Conservation (phyloP, 2,888 invertebrate species). For the Perdita meconis region DNA sequence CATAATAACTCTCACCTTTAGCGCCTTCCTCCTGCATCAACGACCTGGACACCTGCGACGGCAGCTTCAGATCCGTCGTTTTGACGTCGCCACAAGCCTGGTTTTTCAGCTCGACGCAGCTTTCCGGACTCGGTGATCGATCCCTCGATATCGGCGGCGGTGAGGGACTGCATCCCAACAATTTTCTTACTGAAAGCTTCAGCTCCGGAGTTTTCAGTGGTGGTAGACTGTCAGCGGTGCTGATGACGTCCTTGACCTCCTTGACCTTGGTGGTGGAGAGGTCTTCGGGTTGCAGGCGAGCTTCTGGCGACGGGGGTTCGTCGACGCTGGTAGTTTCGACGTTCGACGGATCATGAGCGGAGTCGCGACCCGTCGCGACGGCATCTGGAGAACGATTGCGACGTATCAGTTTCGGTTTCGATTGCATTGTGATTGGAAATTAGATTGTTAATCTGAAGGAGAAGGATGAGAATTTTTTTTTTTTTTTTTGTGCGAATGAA, state of each 20-base stretch:
- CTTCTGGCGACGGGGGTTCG: slow-evolving; percentile 76
- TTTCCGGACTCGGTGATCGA: slow-evolving; percentile 68
- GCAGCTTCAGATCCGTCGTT: slow-evolving; percentile 58
- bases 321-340: slow-evolving; percentile 58
- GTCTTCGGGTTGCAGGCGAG: slow-evolving; percentile 79
- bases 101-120: slow-evolving; percentile 57
- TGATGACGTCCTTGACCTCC: slow-evolving; percentile 52
- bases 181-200: slow-evolving; percentile 79
- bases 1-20: slow-evolving; percentile 62
- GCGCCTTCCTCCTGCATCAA: slow-evolving; percentile 58
- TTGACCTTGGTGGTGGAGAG: slow-evolving; percentile 75
- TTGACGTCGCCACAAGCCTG: slow-evolving; percentile 47
- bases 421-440: too few relatives aligned
- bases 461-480: too few relatives aligned
- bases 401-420: slow-evolving; percentile 26
- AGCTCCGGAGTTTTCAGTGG: slow-evolving; percentile 78
- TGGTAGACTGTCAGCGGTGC: slow-evolving; percentile 54
- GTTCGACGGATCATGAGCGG: slow-evolving; percentile 52
- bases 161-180: slow-evolving; percentile 80
- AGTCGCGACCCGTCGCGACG: slow-evolving; percentile 52
- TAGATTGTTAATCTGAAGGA: too few relatives aligned
- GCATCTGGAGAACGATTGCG: slow-evolving; percentile 64
- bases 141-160: slow-evolving; percentile 76
- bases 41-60: slow-evolving; percentile 62
- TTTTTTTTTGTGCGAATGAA: too few relatives aligned